Percentiles rank a stretch among this genome's conserved stretches.
phyloP scores from a whole-genome alignment of 1,140 invertebrate species.

The Macrotrachela quadricornifera region DNA sequence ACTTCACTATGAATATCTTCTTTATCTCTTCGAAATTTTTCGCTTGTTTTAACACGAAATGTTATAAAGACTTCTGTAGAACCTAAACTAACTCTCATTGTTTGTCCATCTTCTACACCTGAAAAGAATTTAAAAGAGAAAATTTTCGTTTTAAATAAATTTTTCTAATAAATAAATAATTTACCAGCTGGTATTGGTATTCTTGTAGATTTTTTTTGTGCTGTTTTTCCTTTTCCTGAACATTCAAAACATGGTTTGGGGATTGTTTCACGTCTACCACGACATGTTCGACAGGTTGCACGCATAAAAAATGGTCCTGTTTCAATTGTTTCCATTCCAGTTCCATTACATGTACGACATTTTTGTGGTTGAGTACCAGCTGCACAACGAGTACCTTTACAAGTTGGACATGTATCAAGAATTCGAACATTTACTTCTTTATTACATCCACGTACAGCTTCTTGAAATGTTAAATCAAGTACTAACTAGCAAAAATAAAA shows the following conservation, averaged over 20 bases:
- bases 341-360: slow-evolving; percentile 86
- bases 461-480: slow-evolving; percentile 72
- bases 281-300: slow-evolving; percentile 74
- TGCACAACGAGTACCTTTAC: slow-evolving; percentile 58
- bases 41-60: slow-evolving; percentile 62
- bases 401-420: slow-evolving; percentile 72
- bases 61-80: slow-evolving; percentile 64
- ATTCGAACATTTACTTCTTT: slow-evolving; percentile 79
- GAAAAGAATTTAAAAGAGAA: no score
- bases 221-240: slow-evolving; percentile 68
- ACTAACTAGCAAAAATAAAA: slow-evolving; percentile 38
- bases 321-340: slow-evolving; percentile 50
- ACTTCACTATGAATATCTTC: slow-evolving; percentile 57
- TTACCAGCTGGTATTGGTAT: slow-evolving; percentile 71
- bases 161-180: no score
- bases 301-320: slow-evolving; percentile 82
- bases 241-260: slow-evolving; percentile 76
- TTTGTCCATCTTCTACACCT: slow-evolving; percentile 76
- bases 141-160: no score
- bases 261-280: slow-evolving; percentile 62
- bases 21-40: slow-evolving; percentile 73
- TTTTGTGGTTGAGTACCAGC: slow-evolving; percentile 59
- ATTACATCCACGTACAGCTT: slow-evolving; percentile 82
- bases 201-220: slow-evolving; percentile 65
- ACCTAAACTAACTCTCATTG: slow-evolving; percentile 74